phyloP scores from a whole-genome alignment of 2,888 invertebrate genomes.

The Bhutanitis thaidina region DNA sequence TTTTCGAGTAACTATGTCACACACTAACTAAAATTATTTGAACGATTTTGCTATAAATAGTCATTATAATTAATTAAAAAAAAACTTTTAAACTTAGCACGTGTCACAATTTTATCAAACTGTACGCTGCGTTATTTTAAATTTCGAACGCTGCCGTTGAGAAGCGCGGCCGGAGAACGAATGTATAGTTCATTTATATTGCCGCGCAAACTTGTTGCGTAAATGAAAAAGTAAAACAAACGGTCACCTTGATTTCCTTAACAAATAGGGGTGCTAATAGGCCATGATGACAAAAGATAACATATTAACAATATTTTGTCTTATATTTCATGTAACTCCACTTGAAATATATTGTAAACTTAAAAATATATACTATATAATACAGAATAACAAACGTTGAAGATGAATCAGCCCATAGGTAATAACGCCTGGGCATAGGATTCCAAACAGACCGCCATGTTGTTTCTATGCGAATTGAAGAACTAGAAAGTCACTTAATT shows the following conservation, averaged over 20 bases:
- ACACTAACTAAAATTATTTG: slow-evolving; percentile 74
- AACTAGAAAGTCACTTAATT: too few relatives aligned
- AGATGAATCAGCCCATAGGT: too few relatives aligned
- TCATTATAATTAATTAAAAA: slow-evolving; percentile 46
- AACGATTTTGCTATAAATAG: slow-evolving; percentile 74
- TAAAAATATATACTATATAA: too few relatives aligned
- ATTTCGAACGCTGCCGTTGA: slow-evolving; percentile 26
- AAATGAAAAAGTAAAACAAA: slow-evolving; percentile 30
- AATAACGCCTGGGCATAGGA: too few relatives aligned
- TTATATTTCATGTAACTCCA: too few relatives aligned
- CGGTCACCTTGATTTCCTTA: slow-evolving; percentile 58
- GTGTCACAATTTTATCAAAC: not conserved
- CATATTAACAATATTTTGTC: too few relatives aligned
- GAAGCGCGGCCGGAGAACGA: slow-evolving; percentile 45
- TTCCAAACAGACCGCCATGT: too few relatives aligned
- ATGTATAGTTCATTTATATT: slow-evolving; percentile 49
- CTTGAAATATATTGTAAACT: too few relatives aligned
- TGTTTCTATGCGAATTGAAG: too few relatives aligned
- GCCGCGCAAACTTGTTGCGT: slow-evolving; percentile 29
- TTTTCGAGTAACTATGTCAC: slow-evolving; percentile 32
- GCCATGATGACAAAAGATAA: not conserved
- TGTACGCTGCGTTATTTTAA: slow-evolving; percentile 11
- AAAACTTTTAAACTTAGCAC: slow-evolving; percentile 8
- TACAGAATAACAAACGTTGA: too few relatives aligned
- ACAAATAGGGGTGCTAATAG: slow-evolving; percentile 28